Conservation (phyloP, 2,113 vertebrate species). For the human (Homo sapiens) region GRCh38 chr3:64053501-64054000, state of each 20-base stretch:
- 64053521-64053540: neutral
- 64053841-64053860: constrained; percentile 58
- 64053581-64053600: neutral
- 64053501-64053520: neutral
- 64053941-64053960: neutral
- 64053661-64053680: neutral
- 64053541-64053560: neutral
- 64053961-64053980: accelerated
- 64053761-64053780: neutral
- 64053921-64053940: neutral
- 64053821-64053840: neutral
- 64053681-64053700: neutral
- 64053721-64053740: neutral
- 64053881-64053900: constrained; percentile 58
- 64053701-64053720: neutral
- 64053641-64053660: neutral
- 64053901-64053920: neutral
- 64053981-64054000: neutral
- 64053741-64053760: neutral
- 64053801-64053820: neutral
- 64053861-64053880: constrained; percentile 81
- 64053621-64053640: neutral
- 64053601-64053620: neutral
- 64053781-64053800: neutral
- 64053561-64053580: neutral